These are phyloP conservation scores for Calonectris borealis DNA, from an alignment of 2,113 vertebrate genomes.

Conservation along the genomic window DNA sequence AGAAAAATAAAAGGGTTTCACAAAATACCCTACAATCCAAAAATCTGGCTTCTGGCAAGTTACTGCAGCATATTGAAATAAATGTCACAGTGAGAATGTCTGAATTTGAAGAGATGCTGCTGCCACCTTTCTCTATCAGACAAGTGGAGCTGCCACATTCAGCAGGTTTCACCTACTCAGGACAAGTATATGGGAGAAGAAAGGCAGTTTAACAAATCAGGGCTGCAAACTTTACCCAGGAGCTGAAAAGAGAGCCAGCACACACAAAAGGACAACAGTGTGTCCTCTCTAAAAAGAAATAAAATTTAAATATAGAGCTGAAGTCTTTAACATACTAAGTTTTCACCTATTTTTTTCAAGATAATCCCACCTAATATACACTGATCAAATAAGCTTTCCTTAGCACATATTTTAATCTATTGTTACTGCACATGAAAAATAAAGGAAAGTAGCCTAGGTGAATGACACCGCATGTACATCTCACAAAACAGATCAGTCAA, in stretches of 20 bases:
- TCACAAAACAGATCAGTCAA: background rate
- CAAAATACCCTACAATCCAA: background rate
- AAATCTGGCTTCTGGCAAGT: background rate
- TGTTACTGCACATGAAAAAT: background rate
- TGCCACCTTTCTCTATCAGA: background rate
- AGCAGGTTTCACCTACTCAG: background rate
- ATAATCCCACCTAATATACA: background rate
- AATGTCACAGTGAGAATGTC: fast-evolving
- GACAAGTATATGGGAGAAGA: background rate
- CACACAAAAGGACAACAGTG: background rate
- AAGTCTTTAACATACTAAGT: background rate
- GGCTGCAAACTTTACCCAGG: background rate
- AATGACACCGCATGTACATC: background rate
- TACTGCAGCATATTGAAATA: background rate
- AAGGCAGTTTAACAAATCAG: background rate
- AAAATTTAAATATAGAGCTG: background rate
- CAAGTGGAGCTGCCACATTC: background rate
- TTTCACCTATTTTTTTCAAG: background rate
- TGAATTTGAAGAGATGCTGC: background rate
- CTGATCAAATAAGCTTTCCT: background rate
- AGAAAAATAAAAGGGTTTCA: background rate
- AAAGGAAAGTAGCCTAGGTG: background rate
- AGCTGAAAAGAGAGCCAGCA: background rate
- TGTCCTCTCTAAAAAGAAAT: background rate
- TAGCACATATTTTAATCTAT: background rate